phyloP scores from a whole-genome alignment of 2,888 invertebrate species.

The Drosophila histrio region DNA sequence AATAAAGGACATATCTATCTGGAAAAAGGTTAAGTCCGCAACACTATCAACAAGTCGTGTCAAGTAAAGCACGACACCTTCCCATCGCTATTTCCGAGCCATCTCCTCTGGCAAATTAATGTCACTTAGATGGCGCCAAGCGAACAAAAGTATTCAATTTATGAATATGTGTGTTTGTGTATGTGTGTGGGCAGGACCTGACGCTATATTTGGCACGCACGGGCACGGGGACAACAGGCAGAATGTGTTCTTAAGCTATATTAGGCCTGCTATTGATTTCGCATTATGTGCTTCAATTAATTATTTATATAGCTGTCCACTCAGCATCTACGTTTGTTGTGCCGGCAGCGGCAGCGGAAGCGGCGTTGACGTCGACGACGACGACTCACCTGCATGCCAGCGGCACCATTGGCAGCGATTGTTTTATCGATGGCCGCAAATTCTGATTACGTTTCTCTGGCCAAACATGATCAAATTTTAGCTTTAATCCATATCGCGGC shows the following conservation, averaged over 20 bases:
- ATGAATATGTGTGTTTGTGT: slow-evolving; percentile 29
- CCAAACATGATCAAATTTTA: slow-evolving; percentile 90
- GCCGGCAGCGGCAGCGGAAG: slow-evolving; percentile 5
- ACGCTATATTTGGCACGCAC: slow-evolving; percentile 70
- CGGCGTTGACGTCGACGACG: neutral
- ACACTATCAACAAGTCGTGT: too few relatives aligned
- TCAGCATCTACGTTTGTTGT: slow-evolving; percentile 24
- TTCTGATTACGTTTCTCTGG: slow-evolving; percentile 90
- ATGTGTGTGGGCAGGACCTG: slow-evolving; percentile 51
- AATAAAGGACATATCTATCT: too few relatives aligned
- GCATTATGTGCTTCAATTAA: slow-evolving; percentile 67
- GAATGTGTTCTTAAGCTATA: slow-evolving; percentile 37
- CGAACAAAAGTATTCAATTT: slow-evolving; percentile 53
- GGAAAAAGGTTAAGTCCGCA: too few relatives aligned
- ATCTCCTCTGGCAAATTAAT: slow-evolving; percentile 42
- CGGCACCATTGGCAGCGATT: slow-evolving; percentile 89
- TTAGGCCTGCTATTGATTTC: slow-evolving; percentile 69
- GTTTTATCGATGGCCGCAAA: slow-evolving; percentile 87
- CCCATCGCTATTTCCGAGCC: slow-evolving; percentile 17
- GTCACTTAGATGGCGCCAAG: slow-evolving; percentile 57
- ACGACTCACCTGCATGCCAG: slow-evolving; percentile 88
- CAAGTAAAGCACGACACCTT: neutral
- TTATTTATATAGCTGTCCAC: slow-evolving; percentile 52
- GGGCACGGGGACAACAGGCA: neutral
- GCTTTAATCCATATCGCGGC: slow-evolving; percentile 89